Conservation (phyloP, 2,113 vertebrate species). For the Emydocephalus ijimae region DNA sequence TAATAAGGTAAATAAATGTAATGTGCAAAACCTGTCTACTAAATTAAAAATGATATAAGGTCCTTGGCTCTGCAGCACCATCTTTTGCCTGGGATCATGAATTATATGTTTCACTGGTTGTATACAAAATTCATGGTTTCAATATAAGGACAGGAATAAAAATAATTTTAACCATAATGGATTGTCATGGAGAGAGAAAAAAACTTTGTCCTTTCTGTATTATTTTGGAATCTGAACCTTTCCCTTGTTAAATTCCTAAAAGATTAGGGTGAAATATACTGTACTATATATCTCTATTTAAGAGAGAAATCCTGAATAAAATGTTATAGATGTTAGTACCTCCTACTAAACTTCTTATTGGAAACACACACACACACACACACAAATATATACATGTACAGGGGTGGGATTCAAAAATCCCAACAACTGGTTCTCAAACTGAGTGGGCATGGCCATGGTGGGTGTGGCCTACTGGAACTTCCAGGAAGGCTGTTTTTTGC, state of each 20-base stretch:
- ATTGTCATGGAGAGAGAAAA: background rate
- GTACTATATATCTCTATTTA: background rate
- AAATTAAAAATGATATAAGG: background rate
- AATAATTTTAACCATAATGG: background rate
- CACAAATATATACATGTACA: no score
- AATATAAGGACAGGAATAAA: background rate
- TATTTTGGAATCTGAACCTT: background rate
- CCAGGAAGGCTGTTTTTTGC: no score
- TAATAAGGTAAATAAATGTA: background rate
- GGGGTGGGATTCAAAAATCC: no score
- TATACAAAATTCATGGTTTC: background rate
- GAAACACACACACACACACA: background rate
- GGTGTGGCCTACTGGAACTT: no score
- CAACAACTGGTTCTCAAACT: no score
- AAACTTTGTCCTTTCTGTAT: background rate
- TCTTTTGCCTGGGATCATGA: background rate
- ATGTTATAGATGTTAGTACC: no score
- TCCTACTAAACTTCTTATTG: no score
- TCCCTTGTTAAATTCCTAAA: background rate
- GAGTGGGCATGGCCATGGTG: no score
- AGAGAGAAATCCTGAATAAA: background rate
- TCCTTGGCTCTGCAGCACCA: background rate
- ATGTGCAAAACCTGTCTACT: background rate
- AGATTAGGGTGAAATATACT: background rate
- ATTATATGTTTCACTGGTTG: background rate